Percentiles rank a stretch among this genome's conserved stretches.
Evolutionary conservation across 92 coral and sea anemone genomes (phyloP).

Genomic region (Umimayanthus chanpuru): DNA sequence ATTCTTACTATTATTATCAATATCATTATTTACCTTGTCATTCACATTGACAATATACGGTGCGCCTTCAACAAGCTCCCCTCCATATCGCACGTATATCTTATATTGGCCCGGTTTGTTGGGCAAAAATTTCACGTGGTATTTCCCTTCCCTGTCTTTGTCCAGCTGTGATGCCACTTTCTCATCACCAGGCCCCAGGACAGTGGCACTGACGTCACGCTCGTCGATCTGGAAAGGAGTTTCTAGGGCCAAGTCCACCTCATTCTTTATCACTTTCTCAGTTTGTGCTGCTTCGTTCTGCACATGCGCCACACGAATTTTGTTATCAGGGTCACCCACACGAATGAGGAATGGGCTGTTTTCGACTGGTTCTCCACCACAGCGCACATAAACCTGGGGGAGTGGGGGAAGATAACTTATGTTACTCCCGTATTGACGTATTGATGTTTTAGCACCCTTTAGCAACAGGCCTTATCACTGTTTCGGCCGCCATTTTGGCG

Average conservation of each 20-base stretch:
- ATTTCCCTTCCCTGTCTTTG: slow-evolving; percentile 37
- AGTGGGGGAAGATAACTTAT: no score
- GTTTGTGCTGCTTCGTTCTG: slow-evolving; percentile 14
- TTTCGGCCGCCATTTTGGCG: no score
- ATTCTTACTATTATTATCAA: not conserved
- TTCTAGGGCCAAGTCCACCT: slow-evolving; percentile 42
- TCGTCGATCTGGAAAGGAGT: slow-evolving; percentile 44
- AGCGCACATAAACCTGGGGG: slow-evolving; percentile 33
- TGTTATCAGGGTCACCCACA: slow-evolving; percentile 39
- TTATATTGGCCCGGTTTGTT: slow-evolving; percentile 32
- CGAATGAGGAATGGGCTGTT: slow-evolving; percentile 36
- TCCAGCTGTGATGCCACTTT: slow-evolving; percentile 25
- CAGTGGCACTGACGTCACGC: slow-evolving; percentile 41
- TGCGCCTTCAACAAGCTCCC: slow-evolving; percentile 44
- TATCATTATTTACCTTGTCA: slow-evolving; percentile 17
- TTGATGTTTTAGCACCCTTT: no score
- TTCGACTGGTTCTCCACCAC: slow-evolving; percentile 31
- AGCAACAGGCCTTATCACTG: no score
- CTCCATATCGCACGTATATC: slow-evolving; percentile 42
- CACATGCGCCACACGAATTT: slow-evolving; percentile 32
- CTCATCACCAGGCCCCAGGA: slow-evolving; percentile 39
- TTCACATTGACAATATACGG: slow-evolving; percentile 39
- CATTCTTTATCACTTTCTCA: slow-evolving; percentile 38
- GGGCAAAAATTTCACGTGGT: slow-evolving; percentile 38
- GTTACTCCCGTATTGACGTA: no score